Percentiles rank a stretch among this genome's conserved stretches.
Conservation (phyloP, 2,888 invertebrate species). For the Melolontha melolontha region DNA sequence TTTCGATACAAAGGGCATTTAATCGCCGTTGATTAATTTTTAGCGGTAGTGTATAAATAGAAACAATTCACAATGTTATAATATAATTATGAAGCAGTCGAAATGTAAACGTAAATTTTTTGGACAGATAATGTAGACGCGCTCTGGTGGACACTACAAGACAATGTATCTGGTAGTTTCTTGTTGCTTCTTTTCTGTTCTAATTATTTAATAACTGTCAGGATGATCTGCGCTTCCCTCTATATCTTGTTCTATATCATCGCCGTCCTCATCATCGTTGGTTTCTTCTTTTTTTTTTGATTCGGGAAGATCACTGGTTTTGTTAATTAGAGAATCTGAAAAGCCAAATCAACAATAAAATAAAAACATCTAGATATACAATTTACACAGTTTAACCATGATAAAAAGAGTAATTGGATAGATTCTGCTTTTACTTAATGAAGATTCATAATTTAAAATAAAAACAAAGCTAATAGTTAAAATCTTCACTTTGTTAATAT, state of each 20-base stretch:
- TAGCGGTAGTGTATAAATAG: conserved; percentile 21
- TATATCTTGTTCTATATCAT: conserved; percentile 75
- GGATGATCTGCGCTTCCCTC: conserved; percentile 85
- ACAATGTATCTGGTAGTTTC: conserved; percentile 4
- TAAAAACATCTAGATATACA: too few species aligned
- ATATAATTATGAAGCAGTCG: conserved; percentile 21
- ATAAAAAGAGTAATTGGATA: too few species aligned
- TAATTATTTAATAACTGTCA: conserved; percentile 73
- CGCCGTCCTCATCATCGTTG: conserved; percentile 80
- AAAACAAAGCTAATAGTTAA: too few species aligned
- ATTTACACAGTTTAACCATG: too few species aligned
- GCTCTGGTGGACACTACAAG: conserved; percentile 7
- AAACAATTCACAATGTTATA: conserved; percentile 34
- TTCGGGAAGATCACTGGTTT: conserved; percentile 50
- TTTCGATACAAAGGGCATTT: conserved; percentile 31
- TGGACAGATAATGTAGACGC: conserved; percentile 22
- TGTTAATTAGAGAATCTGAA: conserved; percentile 55
- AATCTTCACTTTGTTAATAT: too few species aligned
- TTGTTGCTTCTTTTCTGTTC: conserved; percentile 11
- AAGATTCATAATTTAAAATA: too few species aligned
- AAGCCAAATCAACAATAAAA: too few species aligned
- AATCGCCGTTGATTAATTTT: neutral
- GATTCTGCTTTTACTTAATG: too few species aligned
- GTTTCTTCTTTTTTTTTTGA: conserved; percentile 68
- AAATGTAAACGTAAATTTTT: conserved; percentile 37